Evolutionary conservation across 2,113 vertebrate species (phyloP).

Genomic region (Cynopterus brachyotis): DNA sequence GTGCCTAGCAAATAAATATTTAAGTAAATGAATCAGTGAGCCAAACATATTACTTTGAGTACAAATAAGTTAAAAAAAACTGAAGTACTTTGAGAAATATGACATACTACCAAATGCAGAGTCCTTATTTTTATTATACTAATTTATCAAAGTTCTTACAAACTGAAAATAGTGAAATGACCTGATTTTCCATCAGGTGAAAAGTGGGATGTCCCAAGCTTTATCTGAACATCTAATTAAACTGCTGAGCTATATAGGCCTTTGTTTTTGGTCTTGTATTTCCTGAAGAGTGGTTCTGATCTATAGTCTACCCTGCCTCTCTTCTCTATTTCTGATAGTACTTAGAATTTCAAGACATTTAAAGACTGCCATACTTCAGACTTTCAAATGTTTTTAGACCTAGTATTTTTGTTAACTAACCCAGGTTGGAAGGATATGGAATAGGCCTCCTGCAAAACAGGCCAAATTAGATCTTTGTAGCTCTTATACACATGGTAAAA

Average conservation of each 20-base stretch:
- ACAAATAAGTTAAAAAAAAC: not conserved
- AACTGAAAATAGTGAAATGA: conserved; percentile 6
- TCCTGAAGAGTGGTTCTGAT: not conserved
- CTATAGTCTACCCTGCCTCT: not conserved
- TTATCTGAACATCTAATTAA: not conserved
- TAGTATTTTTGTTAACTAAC: not conserved
- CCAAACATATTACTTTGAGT: not conserved
- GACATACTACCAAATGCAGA: not conserved
- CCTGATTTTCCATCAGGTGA: not conserved
- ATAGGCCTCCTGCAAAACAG: not conserved
- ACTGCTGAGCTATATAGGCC: not conserved
- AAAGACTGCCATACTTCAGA: not conserved
- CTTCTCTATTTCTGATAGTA: not conserved
- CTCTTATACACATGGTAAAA: not conserved
- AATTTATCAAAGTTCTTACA: not conserved
- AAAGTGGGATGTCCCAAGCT: not conserved
- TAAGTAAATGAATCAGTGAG: not conserved
- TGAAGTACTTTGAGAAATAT: not conserved
- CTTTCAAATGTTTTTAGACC: not conserved
- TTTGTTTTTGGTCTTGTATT: not conserved
- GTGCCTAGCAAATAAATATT: not conserved
- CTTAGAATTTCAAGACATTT: not conserved
- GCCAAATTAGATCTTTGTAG: not conserved
- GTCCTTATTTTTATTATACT: not conserved
- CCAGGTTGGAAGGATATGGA: not conserved